phyloP scores from a whole-genome alignment of 2,113 vertebrate species.

The Meriones unguiculatus region DNA sequence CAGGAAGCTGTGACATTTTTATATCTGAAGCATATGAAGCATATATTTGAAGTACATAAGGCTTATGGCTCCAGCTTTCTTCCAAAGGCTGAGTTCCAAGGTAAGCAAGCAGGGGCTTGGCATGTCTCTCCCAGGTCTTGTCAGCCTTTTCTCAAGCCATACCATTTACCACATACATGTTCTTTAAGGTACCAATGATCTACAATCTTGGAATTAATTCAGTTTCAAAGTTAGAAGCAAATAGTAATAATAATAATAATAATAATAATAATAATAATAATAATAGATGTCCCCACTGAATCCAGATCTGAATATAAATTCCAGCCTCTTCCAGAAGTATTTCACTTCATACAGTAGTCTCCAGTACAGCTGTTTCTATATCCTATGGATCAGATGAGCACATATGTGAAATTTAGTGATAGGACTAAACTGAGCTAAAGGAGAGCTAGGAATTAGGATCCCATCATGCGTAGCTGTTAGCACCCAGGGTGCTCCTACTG shows the following conservation, averaged over 20 bases:
- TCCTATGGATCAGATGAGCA: not conserved
- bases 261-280: not conserved
- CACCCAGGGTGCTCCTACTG: not conserved
- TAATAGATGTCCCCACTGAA: not conserved
- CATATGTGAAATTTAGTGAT: not conserved
- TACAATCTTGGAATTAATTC: not conserved
- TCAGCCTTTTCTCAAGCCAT: constrained; percentile 19
- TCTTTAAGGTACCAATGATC: not conserved
- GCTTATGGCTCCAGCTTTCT: not conserved
- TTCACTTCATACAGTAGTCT: not conserved
- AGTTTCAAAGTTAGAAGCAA: not conserved
- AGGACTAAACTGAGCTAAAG: not conserved
- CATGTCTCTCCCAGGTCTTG: not conserved
- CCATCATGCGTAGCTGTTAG: not conserved
- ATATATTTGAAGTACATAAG: not conserved
- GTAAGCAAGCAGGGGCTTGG: not conserved
- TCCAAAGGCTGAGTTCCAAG: not conserved
- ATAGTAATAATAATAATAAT: not conserved
- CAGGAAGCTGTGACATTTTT: constrained; percentile 39
- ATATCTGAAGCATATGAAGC: constrained; percentile 5
- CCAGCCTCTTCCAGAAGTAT: not conserved
- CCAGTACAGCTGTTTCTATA: not conserved
- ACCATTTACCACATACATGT: not conserved
- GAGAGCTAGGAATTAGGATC: too few relatives aligned
- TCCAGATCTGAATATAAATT: not conserved